Percentiles rank a stretch among this genome's conserved stretches.
Conservation (phyloP, 2,113 vertebrate genomes). For the Terrapene triunguis region DNA sequence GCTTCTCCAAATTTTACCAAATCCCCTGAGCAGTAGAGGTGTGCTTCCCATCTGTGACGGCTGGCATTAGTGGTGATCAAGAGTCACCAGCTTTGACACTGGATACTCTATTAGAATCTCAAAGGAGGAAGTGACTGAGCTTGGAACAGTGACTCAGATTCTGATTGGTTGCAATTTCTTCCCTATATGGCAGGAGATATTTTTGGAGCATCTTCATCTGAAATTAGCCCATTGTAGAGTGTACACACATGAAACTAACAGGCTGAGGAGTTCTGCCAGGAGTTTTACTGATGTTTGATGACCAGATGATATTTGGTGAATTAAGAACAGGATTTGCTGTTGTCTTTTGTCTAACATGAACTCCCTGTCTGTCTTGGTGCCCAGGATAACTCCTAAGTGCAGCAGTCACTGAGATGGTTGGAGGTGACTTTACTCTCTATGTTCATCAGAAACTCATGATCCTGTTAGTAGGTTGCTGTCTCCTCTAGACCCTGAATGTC, state of each 20-base stretch:
- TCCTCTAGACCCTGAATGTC: not conserved
- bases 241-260: not conserved
- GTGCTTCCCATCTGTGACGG: too few relatives aligned
- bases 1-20: too few relatives aligned
- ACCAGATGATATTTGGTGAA: not conserved
- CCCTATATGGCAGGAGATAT: not conserved
- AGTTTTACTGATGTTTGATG: not conserved
- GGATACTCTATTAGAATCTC: not conserved
- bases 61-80: too few relatives aligned
- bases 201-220: not conserved
- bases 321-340: not conserved
- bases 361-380: not conserved
- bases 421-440: not conserved
- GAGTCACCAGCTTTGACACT: not conserved
- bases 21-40: too few relatives aligned
- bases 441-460: not conserved
- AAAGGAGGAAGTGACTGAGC: not conserved
- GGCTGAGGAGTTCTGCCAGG: not conserved
- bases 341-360: not conserved
- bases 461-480: not conserved
- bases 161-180: not conserved
- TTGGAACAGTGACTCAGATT: not conserved
- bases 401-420: not conserved
- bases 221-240: not conserved
- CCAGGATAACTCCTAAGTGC: not conserved